phyloP scores from a whole-genome alignment of 2,113 vertebrate genomes.

The Madoqua kirkii region DNA sequence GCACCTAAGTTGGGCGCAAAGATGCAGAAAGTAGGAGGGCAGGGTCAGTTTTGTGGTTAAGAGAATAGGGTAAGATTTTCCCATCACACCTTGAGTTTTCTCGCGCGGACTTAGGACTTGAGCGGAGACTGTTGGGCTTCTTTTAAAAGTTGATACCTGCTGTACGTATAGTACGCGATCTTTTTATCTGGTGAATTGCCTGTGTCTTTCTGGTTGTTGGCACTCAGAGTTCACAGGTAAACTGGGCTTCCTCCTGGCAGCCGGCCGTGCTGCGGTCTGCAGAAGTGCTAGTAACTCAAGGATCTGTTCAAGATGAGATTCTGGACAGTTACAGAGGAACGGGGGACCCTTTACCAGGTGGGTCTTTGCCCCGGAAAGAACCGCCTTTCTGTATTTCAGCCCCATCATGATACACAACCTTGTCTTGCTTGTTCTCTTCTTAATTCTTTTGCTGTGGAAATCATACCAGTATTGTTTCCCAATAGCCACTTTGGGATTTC shows the following conservation, averaged over 20 bases:
- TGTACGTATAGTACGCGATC: background rate
- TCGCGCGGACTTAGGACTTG: background rate
- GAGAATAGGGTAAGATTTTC: background rate
- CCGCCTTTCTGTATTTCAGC: background rate
- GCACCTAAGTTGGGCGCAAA: background rate
- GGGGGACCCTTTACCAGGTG: background rate
- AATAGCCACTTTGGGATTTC: background rate
- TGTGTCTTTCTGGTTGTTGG: background rate
- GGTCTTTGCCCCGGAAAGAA: background rate
- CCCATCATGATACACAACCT: background rate
- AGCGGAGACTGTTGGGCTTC: background rate
- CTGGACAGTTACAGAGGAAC: background rate
- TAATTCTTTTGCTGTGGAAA: background rate
- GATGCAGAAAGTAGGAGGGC: background rate
- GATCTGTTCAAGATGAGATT: background rate
- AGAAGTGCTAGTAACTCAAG: background rate
- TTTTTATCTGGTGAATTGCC: background rate
- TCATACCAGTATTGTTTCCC: background rate
- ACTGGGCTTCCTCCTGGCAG: background rate
- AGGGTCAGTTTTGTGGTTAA: background rate
- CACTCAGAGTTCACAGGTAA: background rate
- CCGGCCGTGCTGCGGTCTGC: background rate
- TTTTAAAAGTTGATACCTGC: background rate
- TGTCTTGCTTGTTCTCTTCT: constrained; percentile 9
- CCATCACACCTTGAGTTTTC: background rate